These are phyloP conservation scores for Urocynchramus pylzowi DNA, from an alignment of 2,113 vertebrate species.

Conservation along the genomic window DNA sequence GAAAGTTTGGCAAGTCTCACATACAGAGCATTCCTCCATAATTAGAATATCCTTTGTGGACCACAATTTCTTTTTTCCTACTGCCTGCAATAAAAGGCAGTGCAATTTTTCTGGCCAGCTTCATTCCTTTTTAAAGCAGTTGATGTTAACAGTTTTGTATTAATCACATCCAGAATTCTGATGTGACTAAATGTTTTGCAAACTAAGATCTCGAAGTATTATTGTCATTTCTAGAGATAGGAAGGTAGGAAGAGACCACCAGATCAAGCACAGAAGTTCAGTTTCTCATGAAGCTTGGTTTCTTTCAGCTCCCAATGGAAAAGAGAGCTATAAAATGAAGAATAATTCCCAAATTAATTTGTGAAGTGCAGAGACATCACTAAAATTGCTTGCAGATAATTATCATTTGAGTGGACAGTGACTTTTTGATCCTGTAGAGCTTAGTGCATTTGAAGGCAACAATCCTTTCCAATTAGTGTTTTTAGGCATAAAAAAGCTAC, in stretches of 20 bases:
- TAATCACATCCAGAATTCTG: background rate
- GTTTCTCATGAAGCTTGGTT: background rate
- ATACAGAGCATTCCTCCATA: background rate
- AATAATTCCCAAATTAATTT: background rate
- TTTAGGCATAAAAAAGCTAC: conserved; percentile 34
- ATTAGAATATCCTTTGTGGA: background rate
- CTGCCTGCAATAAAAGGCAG: background rate
- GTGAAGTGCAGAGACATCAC: background rate
- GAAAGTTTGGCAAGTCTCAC: background rate
- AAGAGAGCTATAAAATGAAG: background rate
- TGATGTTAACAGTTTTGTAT: background rate
- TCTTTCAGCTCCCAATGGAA: background rate
- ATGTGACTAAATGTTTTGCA: background rate
- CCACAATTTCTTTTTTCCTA: background rate
- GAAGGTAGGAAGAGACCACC: background rate
- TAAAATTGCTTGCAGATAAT: background rate
- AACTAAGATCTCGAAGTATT: background rate
- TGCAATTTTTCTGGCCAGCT: background rate
- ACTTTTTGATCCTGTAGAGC: background rate
- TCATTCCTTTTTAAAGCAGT: background rate
- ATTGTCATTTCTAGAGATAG: background rate
- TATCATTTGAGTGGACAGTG: background rate
- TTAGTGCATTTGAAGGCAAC: background rate
- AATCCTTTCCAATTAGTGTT: background rate
- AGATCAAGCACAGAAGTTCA: background rate